These are phyloP conservation scores for Scrobipalpa atriplicella DNA, from an alignment of 2,888 invertebrate species.

Conservation along the genomic window DNA sequence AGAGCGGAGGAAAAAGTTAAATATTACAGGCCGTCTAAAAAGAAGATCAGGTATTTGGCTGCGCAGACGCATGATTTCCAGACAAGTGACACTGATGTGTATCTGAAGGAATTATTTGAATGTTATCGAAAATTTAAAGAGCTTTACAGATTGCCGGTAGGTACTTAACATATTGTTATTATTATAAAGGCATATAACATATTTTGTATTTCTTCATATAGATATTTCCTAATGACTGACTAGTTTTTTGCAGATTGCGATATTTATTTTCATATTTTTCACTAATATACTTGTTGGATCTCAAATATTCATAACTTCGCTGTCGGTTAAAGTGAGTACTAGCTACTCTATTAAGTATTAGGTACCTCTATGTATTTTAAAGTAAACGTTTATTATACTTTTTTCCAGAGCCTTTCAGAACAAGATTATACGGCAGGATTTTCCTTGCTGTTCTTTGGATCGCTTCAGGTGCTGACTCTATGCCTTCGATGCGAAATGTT, in stretches of 20 bases:
- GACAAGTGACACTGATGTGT: constrained; percentile 47
- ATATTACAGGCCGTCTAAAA: constrained; percentile 23
- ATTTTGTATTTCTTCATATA: background rate
- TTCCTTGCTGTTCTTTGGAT: background rate
- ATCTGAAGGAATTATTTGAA: constrained; percentile 49
- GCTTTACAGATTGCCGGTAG: constrained; percentile 54
- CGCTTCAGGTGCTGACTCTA: background rate
- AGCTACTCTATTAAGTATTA: no score
- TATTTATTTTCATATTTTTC: background rate
- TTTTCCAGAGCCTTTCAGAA: constrained; percentile 1
- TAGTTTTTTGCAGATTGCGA: background rate
- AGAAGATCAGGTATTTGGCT: constrained; percentile 44
- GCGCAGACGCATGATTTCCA: constrained; percentile 48
- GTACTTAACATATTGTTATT: constrained; percentile 14
- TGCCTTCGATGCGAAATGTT: constrained; percentile 1
- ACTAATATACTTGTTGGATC: background rate
- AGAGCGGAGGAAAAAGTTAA: constrained; percentile 36
- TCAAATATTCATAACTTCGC: background rate
- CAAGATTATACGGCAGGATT: background rate
- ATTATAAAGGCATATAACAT: background rate
- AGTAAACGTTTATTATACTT: no score
- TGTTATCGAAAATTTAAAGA: constrained; percentile 47
- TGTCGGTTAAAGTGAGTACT: constrained; percentile 1
- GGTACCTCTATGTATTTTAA: no score
- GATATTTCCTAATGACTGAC: background rate